Evolutionary conservation across 2,888 invertebrate species (phyloP).

Genomic region (Mechanitis messenoides): DNA sequence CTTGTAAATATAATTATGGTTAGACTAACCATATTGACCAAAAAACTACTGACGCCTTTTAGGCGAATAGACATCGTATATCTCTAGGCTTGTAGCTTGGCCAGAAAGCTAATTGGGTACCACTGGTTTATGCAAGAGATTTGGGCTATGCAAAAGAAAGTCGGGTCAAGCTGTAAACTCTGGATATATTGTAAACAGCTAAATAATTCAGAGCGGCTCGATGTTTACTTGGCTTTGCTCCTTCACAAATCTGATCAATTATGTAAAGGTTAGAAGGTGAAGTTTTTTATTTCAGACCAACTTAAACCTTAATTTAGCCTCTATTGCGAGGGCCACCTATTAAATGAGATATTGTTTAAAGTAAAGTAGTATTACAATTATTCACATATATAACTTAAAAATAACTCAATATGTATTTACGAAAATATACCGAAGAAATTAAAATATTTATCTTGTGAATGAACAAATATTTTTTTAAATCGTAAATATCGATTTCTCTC

Average conservation of each 20-base stretch:
- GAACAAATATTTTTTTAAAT: too few relatives aligned
- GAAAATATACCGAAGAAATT: too few relatives aligned
- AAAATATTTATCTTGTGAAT: too few relatives aligned
- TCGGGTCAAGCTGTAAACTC: conserved; percentile 32
- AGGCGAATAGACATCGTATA: too few relatives aligned
- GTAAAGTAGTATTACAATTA: not conserved
- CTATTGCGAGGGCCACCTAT: not conserved
- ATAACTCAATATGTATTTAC: too few relatives aligned
- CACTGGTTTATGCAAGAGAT: conserved; percentile 13
- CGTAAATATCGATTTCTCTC: too few relatives aligned
- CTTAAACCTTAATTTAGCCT: conserved; percentile 16
- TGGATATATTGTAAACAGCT: conserved; percentile 42
- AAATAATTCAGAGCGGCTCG: conserved; percentile 43
- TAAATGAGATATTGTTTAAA: not conserved
- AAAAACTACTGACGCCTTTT: too few relatives aligned
- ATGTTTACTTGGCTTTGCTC: conserved; percentile 39
- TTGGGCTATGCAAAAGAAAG: conserved; percentile 26
- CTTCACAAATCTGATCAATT: conserved; percentile 40
- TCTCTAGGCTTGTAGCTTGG: conserved; percentile 5
- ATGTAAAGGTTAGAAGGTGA: conserved; percentile 28
- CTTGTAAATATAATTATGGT: too few relatives aligned
- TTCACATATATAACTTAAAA: too few relatives aligned
- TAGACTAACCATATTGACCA: too few relatives aligned
- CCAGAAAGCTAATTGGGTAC: conserved; percentile 13
- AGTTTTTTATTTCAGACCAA: conserved; percentile 27